Conservation (phyloP, 2,888 invertebrate species). For the Nomada ferruginata region DNA sequence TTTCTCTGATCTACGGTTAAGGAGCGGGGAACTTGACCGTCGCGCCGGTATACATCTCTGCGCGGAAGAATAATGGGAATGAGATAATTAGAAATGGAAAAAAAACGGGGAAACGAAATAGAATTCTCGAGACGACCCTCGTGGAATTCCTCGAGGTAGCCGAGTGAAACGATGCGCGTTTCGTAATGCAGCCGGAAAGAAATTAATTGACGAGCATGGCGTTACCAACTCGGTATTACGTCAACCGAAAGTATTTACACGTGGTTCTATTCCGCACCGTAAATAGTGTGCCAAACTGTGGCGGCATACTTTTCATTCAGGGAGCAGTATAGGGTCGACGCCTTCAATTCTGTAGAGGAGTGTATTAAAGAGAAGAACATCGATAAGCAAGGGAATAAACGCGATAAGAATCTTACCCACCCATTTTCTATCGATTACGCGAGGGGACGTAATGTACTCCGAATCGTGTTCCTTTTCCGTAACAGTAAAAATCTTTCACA, state of each 20-base stretch:
- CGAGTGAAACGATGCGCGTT: slow-evolving; percentile 37
- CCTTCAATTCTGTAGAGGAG: too few relatives aligned
- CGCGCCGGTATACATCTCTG: not conserved
- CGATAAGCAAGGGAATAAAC: slow-evolving; percentile 25
- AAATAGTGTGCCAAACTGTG: slow-evolving; percentile 22
- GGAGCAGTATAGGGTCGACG: not conserved
- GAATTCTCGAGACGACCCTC: slow-evolving; percentile 19
- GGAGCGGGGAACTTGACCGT: not conserved
- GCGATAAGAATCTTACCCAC: slow-evolving; percentile 1
- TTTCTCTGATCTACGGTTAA: too few relatives aligned
- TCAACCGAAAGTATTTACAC: slow-evolving; percentile 13
- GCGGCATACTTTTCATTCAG: slow-evolving; percentile 4
- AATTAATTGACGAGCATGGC: slow-evolving; percentile 38
- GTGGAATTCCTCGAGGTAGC: slow-evolving; percentile 33
- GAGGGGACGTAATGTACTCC: not conserved
- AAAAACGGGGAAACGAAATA: slow-evolving; percentile 37
- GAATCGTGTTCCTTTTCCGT: not conserved
- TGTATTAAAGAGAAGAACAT: not conserved
- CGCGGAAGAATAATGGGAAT: not conserved
- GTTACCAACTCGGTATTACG: slow-evolving; percentile 29
- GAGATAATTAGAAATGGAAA: not conserved
- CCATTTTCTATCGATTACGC: not conserved
- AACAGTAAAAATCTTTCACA: slow-evolving; percentile 54
- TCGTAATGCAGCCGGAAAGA: slow-evolving; percentile 52
- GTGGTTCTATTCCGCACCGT: slow-evolving; percentile 10